These are phyloP conservation scores for Tholera decimalis DNA, from an alignment of 2,888 invertebrate genomes.

Conservation along the genomic window DNA sequence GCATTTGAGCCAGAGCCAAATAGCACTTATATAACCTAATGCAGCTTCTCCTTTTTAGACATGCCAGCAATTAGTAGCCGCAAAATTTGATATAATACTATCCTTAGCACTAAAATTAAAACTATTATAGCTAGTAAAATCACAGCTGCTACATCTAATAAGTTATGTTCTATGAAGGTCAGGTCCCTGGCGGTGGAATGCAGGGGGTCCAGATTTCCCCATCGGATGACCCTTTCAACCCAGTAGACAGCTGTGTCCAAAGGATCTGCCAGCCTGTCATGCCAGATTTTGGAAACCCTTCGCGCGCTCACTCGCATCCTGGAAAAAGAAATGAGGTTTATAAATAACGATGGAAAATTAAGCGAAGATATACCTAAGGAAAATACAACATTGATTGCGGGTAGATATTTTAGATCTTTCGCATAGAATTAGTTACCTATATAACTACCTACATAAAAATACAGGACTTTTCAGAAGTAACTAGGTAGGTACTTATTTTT, in stretches of 20 bases:
- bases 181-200: slow-evolving; percentile 79
- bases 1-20: slow-evolving; percentile 41
- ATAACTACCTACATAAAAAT: no score
- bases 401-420: not conserved
- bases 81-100: slow-evolving; percentile 71
- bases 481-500: no score
- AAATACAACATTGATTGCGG: no score
- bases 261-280: slow-evolving; percentile 87
- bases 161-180: slow-evolving; percentile 75
- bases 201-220: slow-evolving; percentile 80
- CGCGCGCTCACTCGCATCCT: slow-evolving; percentile 86
- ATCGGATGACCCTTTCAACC: slow-evolving; percentile 90
- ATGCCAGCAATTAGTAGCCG: slow-evolving; percentile 71
- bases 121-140: slow-evolving; percentile 69
- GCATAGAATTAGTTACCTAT: no score
- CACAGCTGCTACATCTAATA: slow-evolving; percentile 81
- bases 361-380: no score
- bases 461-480: no score
- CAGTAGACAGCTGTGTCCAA: slow-evolving; percentile 91
- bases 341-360: not conserved
- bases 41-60: slow-evolving; percentile 80
- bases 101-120: slow-evolving; percentile 70
- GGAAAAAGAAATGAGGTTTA: slow-evolving; percentile 59
- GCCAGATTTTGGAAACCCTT: slow-evolving; percentile 88
- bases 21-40: slow-evolving; percentile 65